phyloP scores from a whole-genome alignment of 2,888 invertebrate species.

The Oxyteleia sp. region DNA sequence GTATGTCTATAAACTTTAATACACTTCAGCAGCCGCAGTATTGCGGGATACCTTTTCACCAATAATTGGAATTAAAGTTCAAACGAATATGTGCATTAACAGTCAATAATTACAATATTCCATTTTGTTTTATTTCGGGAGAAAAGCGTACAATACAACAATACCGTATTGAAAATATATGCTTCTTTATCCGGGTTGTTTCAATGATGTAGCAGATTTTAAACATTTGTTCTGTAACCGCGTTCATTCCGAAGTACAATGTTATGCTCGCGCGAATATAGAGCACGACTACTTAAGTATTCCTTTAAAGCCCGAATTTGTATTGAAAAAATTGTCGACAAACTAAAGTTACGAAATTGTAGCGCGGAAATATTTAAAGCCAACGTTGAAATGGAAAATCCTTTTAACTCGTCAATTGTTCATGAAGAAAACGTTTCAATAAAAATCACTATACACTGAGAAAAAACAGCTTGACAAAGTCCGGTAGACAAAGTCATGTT shows the following conservation, averaged over 20 bases:
- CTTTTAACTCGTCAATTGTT: no score
- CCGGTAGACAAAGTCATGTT: no score
- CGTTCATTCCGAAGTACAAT: background rate
- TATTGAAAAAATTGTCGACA: no score
- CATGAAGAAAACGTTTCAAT: no score
- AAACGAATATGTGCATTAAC: background rate
- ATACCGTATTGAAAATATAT: background rate
- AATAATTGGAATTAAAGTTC: slow-evolving; percentile 1
- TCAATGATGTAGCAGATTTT: background rate
- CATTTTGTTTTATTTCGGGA: background rate
- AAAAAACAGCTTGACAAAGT: no score
- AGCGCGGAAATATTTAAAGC: no score
- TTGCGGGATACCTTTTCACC: background rate
- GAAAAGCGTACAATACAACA: background rate
- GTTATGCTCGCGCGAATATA: background rate
- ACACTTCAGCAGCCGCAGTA: background rate
- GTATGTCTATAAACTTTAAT: background rate
- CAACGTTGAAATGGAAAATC: no score
- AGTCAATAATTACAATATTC: background rate
- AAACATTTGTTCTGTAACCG: slow-evolving; percentile 1
- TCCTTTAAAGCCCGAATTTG: background rate
- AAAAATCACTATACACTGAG: no score
- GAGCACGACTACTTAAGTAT: background rate
- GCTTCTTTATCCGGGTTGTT: background rate
- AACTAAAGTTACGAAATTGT: no score